These are phyloP conservation scores for Scaptomyza polygonia DNA, from an alignment of 2,888 invertebrate species.

Conservation along the genomic window DNA sequence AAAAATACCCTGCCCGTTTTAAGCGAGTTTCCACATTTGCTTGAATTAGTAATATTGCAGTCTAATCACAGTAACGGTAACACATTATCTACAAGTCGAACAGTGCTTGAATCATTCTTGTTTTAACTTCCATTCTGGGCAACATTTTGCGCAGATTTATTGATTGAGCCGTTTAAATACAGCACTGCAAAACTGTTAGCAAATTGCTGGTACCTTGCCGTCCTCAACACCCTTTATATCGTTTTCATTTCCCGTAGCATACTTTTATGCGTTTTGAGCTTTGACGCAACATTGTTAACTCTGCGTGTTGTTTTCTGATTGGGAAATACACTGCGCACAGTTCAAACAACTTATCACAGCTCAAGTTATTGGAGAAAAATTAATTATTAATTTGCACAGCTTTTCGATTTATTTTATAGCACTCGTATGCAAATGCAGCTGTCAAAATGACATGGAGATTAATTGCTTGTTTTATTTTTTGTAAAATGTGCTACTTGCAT, in stretches of 20 bases:
- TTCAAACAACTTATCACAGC: neutral
- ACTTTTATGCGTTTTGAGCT: conserved; percentile 56
- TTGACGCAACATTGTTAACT: conserved; percentile 46
- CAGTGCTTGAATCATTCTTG: neutral
- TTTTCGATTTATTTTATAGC: conserved; percentile 16
- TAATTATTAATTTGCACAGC: conserved; percentile 22
- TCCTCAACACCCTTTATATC: conserved; percentile 20
- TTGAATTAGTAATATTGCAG: too few species aligned
- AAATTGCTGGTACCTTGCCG: neutral
- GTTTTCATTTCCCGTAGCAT: conserved; percentile 53
- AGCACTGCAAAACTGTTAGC: conserved; percentile 13
- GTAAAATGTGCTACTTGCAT: conserved; percentile 43
- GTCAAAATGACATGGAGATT: conserved; percentile 21
- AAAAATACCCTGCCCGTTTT: too few species aligned
- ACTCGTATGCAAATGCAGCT: conserved; percentile 26
- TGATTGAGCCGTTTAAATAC: conserved; percentile 41
- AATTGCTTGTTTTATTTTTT: conserved; percentile 6
- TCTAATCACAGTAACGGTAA: neutral
- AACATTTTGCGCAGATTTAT: conserved; percentile 40
- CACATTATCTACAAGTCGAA: neutral
- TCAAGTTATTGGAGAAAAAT: neutral
- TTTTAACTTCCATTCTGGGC: conserved; percentile 14
- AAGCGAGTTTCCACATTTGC: too few species aligned
- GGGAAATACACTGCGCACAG: conserved; percentile 40
- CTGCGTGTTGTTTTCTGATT: conserved; percentile 38